phyloP scores from a whole-genome alignment of 2,113 vertebrate species.

The Apteryx owenii region DNA sequence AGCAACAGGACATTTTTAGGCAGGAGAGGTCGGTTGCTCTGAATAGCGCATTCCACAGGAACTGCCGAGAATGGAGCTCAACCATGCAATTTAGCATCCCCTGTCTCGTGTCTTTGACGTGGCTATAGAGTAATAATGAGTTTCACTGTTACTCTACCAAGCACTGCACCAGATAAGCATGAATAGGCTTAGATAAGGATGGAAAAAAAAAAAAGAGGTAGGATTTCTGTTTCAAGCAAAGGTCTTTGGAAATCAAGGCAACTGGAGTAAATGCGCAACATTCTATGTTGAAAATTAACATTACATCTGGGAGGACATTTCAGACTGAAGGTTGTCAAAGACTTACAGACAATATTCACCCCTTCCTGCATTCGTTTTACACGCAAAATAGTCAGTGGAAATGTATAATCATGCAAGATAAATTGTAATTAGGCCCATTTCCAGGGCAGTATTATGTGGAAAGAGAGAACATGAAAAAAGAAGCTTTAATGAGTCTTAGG shows the following conservation, averaged over 20 bases:
- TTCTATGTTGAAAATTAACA: not conserved
- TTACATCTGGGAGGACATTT: not conserved
- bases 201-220: not conserved
- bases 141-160: not conserved
- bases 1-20: constrained; percentile 42
- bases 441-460: not conserved
- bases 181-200: not conserved
- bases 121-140: not conserved
- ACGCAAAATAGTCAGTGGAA: not conserved
- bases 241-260: not conserved
- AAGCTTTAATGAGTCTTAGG: not conserved
- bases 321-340: not conserved
- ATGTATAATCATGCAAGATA: not conserved
- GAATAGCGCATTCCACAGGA: constrained; percentile 50
- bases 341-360: not conserved
- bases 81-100: constrained; percentile 25
- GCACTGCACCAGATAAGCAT: not conserved
- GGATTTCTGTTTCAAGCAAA: constrained; percentile 5
- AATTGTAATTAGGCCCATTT: not conserved
- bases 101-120: not conserved
- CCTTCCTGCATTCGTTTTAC: not conserved
- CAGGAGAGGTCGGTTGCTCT: not conserved
- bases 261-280: not conserved
- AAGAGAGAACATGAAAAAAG: not conserved
- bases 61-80: constrained; percentile 6